Percentiles rank a stretch among this genome's conserved stretches.
Conservation (phyloP, 2,888 invertebrate species). For the Polymixis lichenea region DNA sequence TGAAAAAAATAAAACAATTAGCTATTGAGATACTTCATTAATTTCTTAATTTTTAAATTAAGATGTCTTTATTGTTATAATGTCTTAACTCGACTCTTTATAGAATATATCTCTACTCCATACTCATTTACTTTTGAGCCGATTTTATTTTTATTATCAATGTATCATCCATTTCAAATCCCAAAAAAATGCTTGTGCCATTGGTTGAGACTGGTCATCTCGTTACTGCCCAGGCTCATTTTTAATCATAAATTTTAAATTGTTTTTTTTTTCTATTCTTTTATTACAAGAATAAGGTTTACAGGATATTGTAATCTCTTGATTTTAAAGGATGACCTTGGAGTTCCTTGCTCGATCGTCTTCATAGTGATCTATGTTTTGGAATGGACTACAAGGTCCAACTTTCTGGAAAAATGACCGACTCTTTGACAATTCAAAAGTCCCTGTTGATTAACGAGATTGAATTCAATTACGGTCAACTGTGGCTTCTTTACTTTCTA, state of each 20-base stretch:
- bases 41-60: conserved; percentile 27
- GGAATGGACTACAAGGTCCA: not conserved
- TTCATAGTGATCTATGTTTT: not conserved
- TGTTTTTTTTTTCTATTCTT: not conserved
- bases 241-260: not conserved
- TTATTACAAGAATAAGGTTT: not conserved
- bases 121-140: not conserved
- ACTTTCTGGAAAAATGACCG: not conserved
- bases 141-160: not conserved
- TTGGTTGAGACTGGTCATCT: not conserved
- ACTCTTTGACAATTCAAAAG: not conserved
- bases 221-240: not conserved
- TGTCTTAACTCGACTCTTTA: not conserved
- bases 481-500: too few species aligned
- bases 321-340: not conserved
- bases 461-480: too few species aligned
- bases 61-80: conserved; percentile 8
- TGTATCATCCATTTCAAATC: not conserved
- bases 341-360: not conserved
- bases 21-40: conserved; percentile 20
- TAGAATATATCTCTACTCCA: not conserved
- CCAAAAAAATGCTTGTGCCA: too few species aligned
- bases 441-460: not conserved
- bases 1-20: conserved; percentile 37
- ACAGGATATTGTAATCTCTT: not conserved